A percentile compares a stretch with the other conserved stretches of the same genome.
These are phyloP conservation scores for Gisinianus flammeolus DNA, from an alignment of 2,888 invertebrate genomes.

Conservation along the genomic window DNA sequence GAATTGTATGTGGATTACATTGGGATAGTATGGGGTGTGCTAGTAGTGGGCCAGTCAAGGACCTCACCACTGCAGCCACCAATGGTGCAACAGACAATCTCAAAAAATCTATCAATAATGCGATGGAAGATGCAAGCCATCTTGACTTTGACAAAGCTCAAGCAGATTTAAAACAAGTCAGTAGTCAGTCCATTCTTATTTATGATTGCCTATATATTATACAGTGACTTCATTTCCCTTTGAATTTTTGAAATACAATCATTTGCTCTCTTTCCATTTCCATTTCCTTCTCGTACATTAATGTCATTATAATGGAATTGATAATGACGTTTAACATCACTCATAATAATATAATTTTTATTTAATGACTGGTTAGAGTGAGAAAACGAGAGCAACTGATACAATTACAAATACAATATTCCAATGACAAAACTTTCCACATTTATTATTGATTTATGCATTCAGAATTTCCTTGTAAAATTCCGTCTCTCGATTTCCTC, in stretches of 20 bases:
- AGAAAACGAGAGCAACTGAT: too few relatives aligned
- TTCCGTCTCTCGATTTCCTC: too few relatives aligned
- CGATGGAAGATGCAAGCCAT: slow-evolving; percentile 22
- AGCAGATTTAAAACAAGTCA: slow-evolving; percentile 39
- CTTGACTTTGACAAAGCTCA: slow-evolving; percentile 38
- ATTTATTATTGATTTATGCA: too few relatives aligned
- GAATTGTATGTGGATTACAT: neutral
- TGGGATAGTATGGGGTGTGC: slow-evolving; percentile 39
- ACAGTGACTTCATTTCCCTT: neutral
- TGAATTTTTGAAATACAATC: neutral
- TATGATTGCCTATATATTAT: neutral
- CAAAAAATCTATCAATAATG: slow-evolving; percentile 17
- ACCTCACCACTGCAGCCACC: slow-evolving; percentile 27
- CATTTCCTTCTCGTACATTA: neutral
- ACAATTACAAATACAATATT: too few relatives aligned
- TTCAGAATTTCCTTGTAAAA: too few relatives aligned
- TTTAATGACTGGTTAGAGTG: too few relatives aligned
- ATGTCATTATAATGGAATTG: too few relatives aligned
- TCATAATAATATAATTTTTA: too few relatives aligned
- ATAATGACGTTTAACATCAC: too few relatives aligned
- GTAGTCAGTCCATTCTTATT: neutral
- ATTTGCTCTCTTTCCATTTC: neutral
- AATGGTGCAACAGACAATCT: slow-evolving; percentile 24
- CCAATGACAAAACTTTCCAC: too few relatives aligned
- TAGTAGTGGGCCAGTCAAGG: slow-evolving; percentile 38